Evolutionary conservation across 2,113 vertebrate species (phyloP), one percentile per base, ranked within the genome.

Genomic region (Gobius niger): DNA sequence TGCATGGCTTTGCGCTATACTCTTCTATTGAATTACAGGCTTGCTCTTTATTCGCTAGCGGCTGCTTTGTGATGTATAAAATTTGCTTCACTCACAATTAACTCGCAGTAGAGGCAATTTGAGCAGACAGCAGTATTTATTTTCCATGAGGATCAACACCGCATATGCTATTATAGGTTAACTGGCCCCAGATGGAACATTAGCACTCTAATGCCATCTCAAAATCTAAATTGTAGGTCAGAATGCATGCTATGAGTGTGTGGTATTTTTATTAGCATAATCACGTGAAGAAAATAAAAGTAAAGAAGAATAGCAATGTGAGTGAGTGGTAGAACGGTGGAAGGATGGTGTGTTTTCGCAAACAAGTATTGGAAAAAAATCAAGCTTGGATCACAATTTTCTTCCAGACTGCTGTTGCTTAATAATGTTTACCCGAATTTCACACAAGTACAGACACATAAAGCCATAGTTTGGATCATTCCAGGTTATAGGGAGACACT

Each of bases 1-100:
- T 12, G 56, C 40, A 53, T 84, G 69, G 62, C 57, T 77, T 64
- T 65, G 54, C 57, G 76, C 70, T 82, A 75, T 66, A 73, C 71
- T 81, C 83, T 34, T 34, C 44, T 68, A 71, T 61, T 49, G 67
- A 68, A 75, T 65, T 81, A 70, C 75, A 67, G 24, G 46, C 9
- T 66, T 62, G 53, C 59, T 73, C 70, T 34, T 34, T 24, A 57
- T 13, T 24, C 44, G 16, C 18, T 19, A 47, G 52, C 60, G 70
- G 40, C 56, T 67, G 16, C 44, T 52, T 34, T 57, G 65, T 70
- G 15, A 78, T 81, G 72, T 73, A 76, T 69, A 74, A 82, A 72
- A 76, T 19, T 77, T 72, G 44, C 63, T 73, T 72, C 61, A 50
- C 50, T 73, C 67, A 65, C 3, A 6, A 78, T 81, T 74, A 72